phyloP scores from a whole-genome alignment of 2,888 invertebrate species.

The Mythimna pallens region DNA sequence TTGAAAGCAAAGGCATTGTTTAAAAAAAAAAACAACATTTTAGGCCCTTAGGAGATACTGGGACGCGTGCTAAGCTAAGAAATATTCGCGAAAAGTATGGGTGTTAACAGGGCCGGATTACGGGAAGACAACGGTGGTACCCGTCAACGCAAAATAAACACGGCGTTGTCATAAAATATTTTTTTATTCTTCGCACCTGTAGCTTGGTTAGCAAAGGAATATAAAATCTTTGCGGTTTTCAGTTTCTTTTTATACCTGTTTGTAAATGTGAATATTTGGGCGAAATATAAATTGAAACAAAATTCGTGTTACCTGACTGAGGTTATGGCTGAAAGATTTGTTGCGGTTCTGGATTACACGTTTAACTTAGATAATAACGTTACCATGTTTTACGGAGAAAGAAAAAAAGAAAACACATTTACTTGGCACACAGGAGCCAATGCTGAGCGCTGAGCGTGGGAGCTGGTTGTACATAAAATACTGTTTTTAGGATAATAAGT shows the following conservation, averaged over 20 bases:
- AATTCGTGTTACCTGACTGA: conserved; percentile 13
- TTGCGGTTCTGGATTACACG: background rate
- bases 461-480: no score
- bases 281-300: conserved; percentile 10
- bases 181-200: conserved; percentile 58
- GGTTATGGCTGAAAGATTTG: background rate
- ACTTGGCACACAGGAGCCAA: no score
- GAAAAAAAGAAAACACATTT: no score
- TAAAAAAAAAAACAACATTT: conserved; percentile 53
- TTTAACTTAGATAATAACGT: background rate
- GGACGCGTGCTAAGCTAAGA: conserved; percentile 39
- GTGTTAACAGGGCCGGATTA: conserved; percentile 62
- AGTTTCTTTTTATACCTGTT: conserved; percentile 27
- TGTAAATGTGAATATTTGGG: conserved; percentile 17
- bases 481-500: background rate
- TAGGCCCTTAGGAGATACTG: conserved; percentile 45
- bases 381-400: background rate
- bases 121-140: conserved; percentile 17
- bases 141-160: conserved; percentile 53
- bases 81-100: conserved; percentile 60
- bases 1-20: conserved; percentile 52
- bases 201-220: conserved; percentile 42
- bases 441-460: no score
- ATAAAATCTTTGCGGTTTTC: conserved; percentile 33
- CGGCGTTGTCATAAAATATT: conserved; percentile 43